Conservation (phyloP, 2,888 invertebrate species). For the Drosophila meridionalis region DNA sequence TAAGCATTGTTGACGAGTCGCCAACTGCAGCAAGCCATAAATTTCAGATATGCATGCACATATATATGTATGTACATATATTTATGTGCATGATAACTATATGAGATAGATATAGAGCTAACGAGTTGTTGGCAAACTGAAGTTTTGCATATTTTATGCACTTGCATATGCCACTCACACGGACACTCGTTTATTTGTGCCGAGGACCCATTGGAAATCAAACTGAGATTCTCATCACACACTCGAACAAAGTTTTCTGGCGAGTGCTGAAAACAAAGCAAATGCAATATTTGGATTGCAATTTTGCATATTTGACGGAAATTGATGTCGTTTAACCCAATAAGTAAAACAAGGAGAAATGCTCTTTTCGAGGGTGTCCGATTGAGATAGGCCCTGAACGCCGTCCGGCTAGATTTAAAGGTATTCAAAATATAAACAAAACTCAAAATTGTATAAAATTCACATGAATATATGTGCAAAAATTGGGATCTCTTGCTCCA, state of each 20-base stretch:
- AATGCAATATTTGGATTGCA: conserved; percentile 12
- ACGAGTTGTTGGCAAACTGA: conserved; percentile 20
- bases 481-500: too few species aligned
- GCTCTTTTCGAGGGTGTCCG: too few species aligned
- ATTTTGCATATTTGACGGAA: conserved; percentile 7
- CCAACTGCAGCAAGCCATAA: conserved; percentile 49
- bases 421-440: not conserved
- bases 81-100: not conserved
- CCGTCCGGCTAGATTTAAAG: too few species aligned
- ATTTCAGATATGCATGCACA: conserved; percentile 11
- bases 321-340: conserved; percentile 4
- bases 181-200: conserved; percentile 16
- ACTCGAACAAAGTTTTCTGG: conserved; percentile 7
- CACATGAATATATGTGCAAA: too few species aligned
- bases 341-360: not conserved
- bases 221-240: not conserved
- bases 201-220: conserved; percentile 3
- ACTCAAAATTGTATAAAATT: too few species aligned
- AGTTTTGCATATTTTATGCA: conserved; percentile 29
- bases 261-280: conserved; percentile 6
- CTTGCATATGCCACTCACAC: conserved; percentile 35
- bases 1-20: conserved; percentile 23
- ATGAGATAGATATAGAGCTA: not conserved
- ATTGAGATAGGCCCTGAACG: too few species aligned
- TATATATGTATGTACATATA: not conserved